Percentiles rank a stretch among this genome's conserved stretches.
phyloP scores from a whole-genome alignment of 2,113 vertebrate genomes.

The Pipa parva region DNA sequence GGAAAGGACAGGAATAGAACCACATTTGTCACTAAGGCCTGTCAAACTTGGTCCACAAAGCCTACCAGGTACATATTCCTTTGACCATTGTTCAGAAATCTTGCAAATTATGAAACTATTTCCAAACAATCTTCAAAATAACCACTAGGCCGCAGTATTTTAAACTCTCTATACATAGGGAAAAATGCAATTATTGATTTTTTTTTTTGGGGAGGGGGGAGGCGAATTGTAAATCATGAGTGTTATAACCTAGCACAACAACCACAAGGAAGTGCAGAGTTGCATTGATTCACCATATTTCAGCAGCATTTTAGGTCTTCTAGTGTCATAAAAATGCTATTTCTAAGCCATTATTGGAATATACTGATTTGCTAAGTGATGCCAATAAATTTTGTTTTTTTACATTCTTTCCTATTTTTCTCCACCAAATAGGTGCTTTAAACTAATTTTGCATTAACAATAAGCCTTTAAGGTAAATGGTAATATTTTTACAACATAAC shows the following conservation, averaged over 20 bases:
- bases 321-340: constrained; percentile 36
- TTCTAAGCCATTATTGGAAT: constrained; percentile 37
- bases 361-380: constrained; percentile 33
- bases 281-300: constrained; percentile 29
- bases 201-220: constrained; percentile 7
- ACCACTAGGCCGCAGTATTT: too few relatives aligned
- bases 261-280: neutral
- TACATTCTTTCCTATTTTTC: neutral
- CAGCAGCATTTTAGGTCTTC: constrained; percentile 21
- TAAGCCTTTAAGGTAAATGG: constrained; percentile 22
- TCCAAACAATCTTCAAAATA: neutral
- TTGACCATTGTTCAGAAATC: too few relatives aligned
- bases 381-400: constrained; percentile 30
- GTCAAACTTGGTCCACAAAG: too few relatives aligned
- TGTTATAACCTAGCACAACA: neutral
- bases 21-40: too few relatives aligned
- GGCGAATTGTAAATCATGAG: constrained; percentile 6
- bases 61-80: too few relatives aligned
- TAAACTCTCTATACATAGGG: too few relatives aligned
- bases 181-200: constrained; percentile 20
- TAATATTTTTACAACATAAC: constrained; percentile 4
- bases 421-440: constrained; percentile 1
- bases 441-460: constrained; percentile 27
- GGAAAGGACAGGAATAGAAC: too few relatives aligned
- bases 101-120: too few relatives aligned